Percentiles rank a stretch among this genome's conserved stretches.
phyloP scores from a whole-genome alignment of 2,888 invertebrate species.

The Papilio demoleus region DNA sequence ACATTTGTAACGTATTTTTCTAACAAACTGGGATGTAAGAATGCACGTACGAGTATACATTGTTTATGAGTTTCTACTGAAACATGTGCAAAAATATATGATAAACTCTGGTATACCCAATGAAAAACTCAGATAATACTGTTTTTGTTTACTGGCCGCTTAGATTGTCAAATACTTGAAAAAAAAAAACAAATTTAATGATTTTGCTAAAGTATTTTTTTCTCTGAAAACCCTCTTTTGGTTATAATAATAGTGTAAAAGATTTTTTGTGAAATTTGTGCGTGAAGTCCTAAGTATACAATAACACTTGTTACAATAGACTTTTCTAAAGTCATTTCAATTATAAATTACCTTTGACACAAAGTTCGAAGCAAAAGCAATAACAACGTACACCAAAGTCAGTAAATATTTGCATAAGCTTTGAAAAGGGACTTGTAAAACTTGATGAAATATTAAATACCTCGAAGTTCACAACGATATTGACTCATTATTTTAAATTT shows the following conservation, averaged over 20 bases:
- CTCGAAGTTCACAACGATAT: not conserved
- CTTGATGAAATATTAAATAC: constrained; percentile 29
- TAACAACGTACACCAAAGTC: constrained; percentile 33
- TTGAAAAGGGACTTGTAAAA: constrained; percentile 27
- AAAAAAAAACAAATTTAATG: too few relatives aligned
- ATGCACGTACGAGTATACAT: not conserved
- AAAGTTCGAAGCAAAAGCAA: constrained; percentile 29
- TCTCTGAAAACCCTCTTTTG: not conserved
- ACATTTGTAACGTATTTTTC: constrained; percentile 39
- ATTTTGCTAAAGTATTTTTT: not conserved
- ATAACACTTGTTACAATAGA: not conserved
- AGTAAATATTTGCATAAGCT: constrained; percentile 34
- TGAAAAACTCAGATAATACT: too few relatives aligned
- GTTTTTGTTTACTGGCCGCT: too few relatives aligned
- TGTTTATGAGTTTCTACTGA: not conserved
- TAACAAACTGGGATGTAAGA: constrained; percentile 1
- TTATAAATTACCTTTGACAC: constrained; percentile 25
- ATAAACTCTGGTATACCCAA: too few relatives aligned
- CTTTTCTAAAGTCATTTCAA: constrained; percentile 21
- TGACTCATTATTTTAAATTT: constrained; percentile 10
- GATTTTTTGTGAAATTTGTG: too few relatives aligned
- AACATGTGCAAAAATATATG: not conserved
- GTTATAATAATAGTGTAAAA: not conserved
- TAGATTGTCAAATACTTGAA: too few relatives aligned
- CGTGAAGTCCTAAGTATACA: constrained; percentile 2